Evolutionary conservation across 2,113 vertebrate species (phyloP).

Genomic region (Euleptes europaea): DNA sequence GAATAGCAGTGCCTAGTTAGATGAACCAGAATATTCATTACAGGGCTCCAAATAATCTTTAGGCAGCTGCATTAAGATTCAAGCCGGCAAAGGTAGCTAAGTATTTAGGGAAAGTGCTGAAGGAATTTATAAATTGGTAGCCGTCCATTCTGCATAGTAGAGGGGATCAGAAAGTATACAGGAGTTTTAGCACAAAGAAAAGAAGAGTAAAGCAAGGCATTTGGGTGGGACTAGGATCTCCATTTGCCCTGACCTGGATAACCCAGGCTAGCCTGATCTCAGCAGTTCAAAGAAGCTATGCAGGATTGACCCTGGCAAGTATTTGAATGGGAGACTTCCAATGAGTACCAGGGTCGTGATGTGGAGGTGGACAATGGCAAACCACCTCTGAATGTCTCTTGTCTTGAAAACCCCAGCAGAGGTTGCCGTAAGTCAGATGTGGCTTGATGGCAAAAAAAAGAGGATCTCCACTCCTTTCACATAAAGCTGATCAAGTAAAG

Average conservation of each 20-base stretch:
- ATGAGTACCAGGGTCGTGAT: no score
- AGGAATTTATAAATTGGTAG: conserved; percentile 37
- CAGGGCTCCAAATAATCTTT: conserved; percentile 51
- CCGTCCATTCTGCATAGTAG: conserved; percentile 29
- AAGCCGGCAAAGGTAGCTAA: conserved; percentile 47
- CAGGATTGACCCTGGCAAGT: no score
- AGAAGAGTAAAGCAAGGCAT: neutral
- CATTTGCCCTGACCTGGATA: no score
- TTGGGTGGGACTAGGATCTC: neutral
- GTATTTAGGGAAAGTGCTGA: conserved; percentile 50
- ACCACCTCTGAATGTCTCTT: no score
- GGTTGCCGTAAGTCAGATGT: no score
- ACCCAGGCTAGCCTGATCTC: no score
- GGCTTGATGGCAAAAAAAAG: no score
- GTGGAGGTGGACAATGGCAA: no score
- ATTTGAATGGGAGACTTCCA: no score
- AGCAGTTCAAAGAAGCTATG: no score
- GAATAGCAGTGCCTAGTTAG: conserved; percentile 69
- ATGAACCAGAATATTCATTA: conserved; percentile 65
- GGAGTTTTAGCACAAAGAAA: conserved; percentile 12
- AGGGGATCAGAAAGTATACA: conserved; percentile 32
- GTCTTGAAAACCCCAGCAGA: no score
- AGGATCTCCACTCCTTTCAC: neutral
- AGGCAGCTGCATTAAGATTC: conserved; percentile 54
- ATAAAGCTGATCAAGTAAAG: neutral